A percentile compares a stretch with the other conserved stretches of the same genome.
Evolutionary conservation across 2,797 vertebrate species (phyloP).

Genomic region (Hypotaenidia philippensis): DNA sequence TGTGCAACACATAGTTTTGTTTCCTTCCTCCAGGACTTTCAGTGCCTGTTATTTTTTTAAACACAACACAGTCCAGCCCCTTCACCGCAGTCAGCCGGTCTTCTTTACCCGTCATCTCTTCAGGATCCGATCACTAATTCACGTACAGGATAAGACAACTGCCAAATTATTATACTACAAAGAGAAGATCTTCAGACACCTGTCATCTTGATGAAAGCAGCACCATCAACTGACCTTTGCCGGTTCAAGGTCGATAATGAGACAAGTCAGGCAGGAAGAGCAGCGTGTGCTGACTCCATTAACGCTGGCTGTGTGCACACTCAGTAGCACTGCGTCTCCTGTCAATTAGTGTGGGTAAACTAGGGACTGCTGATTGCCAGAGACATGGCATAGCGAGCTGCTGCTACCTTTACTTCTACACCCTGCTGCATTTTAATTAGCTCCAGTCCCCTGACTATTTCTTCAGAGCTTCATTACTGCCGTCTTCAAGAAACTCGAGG

Average conservation of each 20-base stretch:
- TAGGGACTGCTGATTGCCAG: conserved; percentile 82
- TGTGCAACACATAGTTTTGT: neutral
- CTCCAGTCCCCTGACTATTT: conserved; percentile 81
- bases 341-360: conserved; percentile 87
- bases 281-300: conserved; percentile 80
- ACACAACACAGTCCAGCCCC: neutral
- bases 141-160: conserved; percentile 82
- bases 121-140: conserved; percentile 81
- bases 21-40: conserved; percentile 5
- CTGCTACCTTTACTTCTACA: conserved; percentile 79
- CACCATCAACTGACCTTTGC: conserved; percentile 84
- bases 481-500: conserved; percentile 75
- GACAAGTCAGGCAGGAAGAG: conserved; percentile 83
- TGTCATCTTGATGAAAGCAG: conserved; percentile 84
- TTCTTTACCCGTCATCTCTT: conserved; percentile 66
- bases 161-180: conserved; percentile 84
- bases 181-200: conserved; percentile 80
- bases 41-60: neutral
- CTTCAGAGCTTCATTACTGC: conserved; percentile 82
- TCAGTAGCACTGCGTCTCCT: conserved; percentile 79
- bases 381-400: conserved; percentile 75
- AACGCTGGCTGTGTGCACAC: conserved; percentile 69
- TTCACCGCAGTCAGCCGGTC: neutral
- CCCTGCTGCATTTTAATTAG: conserved; percentile 89
- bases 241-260: conserved; percentile 88